Conservation (phyloP, 2,888 invertebrate species). For the Stictocephala bisonia region DNA sequence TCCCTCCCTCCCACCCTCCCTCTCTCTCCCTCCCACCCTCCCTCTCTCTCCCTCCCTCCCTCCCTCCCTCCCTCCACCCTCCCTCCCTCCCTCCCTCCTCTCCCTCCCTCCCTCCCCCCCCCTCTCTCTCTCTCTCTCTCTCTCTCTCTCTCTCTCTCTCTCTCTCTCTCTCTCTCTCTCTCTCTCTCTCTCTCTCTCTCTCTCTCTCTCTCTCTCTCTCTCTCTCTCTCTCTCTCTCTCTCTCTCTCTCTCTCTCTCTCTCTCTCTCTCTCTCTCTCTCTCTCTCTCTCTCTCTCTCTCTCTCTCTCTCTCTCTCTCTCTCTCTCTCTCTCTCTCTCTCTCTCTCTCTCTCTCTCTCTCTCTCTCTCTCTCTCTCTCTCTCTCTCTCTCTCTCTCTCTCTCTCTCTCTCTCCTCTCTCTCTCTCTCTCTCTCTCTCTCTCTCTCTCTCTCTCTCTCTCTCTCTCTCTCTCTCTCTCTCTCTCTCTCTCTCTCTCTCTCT, state of each 20-base stretch:
- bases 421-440: background rate
- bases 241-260: background rate
- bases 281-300: conserved; percentile 11
- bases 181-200: background rate
- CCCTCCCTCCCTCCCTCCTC: background rate
- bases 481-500: background rate
- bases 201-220: background rate
- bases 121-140: background rate
- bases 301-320: conserved; percentile 23
- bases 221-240: background rate
- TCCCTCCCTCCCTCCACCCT: background rate
- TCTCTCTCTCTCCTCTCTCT: background rate
- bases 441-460: background rate
- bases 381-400: background rate
- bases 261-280: background rate
- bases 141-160: background rate
- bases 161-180: background rate
- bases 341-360: background rate
- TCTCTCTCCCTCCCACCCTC: background rate
- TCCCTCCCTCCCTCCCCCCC: background rate
- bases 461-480: background rate
- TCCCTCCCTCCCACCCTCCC: background rate
- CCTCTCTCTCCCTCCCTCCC: background rate
- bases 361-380: background rate
- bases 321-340: background rate